These are phyloP conservation scores for Eretmocerus hayati DNA, from an alignment of 2,888 invertebrate genomes.

Conservation along the genomic window DNA sequence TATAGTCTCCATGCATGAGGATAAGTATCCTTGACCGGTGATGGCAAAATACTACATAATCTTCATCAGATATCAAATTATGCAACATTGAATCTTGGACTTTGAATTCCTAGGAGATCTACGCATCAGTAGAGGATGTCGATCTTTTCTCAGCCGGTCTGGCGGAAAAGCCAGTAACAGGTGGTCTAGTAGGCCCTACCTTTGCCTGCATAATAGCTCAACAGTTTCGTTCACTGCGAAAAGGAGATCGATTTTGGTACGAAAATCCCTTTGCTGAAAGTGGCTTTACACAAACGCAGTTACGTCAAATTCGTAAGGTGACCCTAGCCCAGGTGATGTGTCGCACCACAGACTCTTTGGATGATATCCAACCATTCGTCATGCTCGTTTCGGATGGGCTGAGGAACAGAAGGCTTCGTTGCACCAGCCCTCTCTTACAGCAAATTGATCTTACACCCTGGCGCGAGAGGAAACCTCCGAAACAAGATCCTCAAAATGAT, in stretches of 20 bases:
- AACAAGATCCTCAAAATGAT: no score
- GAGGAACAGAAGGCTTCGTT: conserved; percentile 56
- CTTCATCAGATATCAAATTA: no score
- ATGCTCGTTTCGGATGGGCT: conserved; percentile 57
- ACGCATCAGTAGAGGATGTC: conserved; percentile 69
- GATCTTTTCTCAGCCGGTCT: conserved; percentile 79
- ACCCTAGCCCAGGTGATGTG: conserved; percentile 69
- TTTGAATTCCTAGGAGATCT: conserved; percentile 48
- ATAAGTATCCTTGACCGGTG: no score
- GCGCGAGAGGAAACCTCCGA: conserved; percentile 49
- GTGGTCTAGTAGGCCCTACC: conserved; percentile 77
- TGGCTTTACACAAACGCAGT: conserved; percentile 68
- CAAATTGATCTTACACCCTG: conserved; percentile 58
- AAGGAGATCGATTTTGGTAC: conserved; percentile 72
- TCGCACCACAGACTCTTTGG: conserved; percentile 58
- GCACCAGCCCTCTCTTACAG: conserved; percentile 49
- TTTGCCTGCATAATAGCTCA: conserved; percentile 84
- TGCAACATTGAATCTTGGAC: no score
- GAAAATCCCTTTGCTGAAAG: conserved; percentile 70
- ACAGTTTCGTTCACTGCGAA: conserved; percentile 71
- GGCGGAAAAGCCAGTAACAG: conserved; percentile 71
- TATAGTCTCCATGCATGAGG: no score
- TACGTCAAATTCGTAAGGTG: conserved; percentile 65
- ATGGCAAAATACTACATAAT: no score
- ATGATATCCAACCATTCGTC: conserved; percentile 64